These are phyloP conservation scores for Perccottus glenii DNA, from an alignment of 2,113 vertebrate species.

Conservation along the genomic window DNA sequence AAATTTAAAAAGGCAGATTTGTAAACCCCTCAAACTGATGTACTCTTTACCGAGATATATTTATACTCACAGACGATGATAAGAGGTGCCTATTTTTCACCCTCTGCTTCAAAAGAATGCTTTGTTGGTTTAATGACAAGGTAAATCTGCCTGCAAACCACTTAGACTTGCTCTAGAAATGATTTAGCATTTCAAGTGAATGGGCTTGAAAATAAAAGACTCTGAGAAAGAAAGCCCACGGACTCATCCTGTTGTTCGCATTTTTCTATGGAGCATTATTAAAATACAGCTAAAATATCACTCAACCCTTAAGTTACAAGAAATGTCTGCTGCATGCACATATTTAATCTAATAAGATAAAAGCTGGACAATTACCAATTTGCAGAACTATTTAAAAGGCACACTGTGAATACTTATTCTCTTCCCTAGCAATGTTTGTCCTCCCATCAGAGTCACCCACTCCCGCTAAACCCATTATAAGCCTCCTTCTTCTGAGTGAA, in stretches of 20 bases:
- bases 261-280: constrained; percentile 16
- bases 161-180: constrained; percentile 34
- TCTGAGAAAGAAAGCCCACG: constrained; percentile 10
- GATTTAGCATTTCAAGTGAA: constrained; percentile 31
- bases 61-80: constrained; percentile 46
- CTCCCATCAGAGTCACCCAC: constrained; percentile 35
- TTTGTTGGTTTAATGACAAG: constrained; percentile 39
- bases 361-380: constrained; percentile 28
- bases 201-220: constrained; percentile 38
- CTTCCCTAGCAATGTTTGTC: constrained; percentile 35
- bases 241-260: neutral
- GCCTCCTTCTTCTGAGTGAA: constrained; percentile 27
- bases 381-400: constrained; percentile 48
- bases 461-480: constrained; percentile 51
- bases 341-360: constrained; percentile 48
- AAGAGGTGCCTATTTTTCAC: constrained; percentile 28
- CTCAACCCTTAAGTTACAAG: constrained; percentile 4
- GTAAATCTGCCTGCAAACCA: constrained; percentile 44
- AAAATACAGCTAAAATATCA: constrained; percentile 14
- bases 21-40: constrained; percentile 26
- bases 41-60: constrained; percentile 36
- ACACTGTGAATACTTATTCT: constrained; percentile 40
- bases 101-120: constrained; percentile 31
- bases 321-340: constrained; percentile 17
- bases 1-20: constrained; percentile 43